These are phyloP conservation scores for Pseudomugil gertrudae DNA, from an alignment of 2,797 vertebrate species.

Conservation along the genomic window DNA sequence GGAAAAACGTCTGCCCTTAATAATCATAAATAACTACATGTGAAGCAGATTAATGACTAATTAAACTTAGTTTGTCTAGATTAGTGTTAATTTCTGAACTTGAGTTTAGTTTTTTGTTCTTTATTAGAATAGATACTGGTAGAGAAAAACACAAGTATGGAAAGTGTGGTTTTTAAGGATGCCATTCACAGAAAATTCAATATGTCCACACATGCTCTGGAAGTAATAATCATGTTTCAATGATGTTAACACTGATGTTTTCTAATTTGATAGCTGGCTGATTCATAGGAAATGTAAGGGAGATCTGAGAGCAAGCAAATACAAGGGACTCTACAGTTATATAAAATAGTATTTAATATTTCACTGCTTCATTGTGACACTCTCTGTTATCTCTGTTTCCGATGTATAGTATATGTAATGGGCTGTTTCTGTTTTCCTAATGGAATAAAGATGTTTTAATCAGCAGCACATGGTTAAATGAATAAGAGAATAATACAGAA, in stretches of 20 bases:
- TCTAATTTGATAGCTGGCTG: neutral
- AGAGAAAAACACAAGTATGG: neutral
- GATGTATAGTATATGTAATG: too few relatives aligned
- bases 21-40: too few relatives aligned
- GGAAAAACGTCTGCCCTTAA: too few relatives aligned
- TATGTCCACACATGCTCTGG: constrained; percentile 5
- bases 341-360: neutral
- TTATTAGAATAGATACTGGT: neutral
- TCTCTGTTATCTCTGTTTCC: too few relatives aligned
- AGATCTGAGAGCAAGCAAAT: neutral
- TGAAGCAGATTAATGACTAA: too few relatives aligned
- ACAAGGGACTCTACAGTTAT: neutral
- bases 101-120: too few relatives aligned
- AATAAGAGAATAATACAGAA: constrained; percentile 1
- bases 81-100: neutral
- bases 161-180: neutral
- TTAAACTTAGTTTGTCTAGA: too few relatives aligned
- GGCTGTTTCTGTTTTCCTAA: too few relatives aligned
- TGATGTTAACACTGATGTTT: neutral
- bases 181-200: neutral
- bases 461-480: constrained; percentile 2
- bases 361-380: too few relatives aligned
- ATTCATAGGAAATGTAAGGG: neutral
- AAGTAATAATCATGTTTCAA: too few relatives aligned
- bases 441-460: constrained; percentile 4